Conservation (phyloP, 2,113 vertebrate genomes). For the Vidua chalybeata region DNA sequence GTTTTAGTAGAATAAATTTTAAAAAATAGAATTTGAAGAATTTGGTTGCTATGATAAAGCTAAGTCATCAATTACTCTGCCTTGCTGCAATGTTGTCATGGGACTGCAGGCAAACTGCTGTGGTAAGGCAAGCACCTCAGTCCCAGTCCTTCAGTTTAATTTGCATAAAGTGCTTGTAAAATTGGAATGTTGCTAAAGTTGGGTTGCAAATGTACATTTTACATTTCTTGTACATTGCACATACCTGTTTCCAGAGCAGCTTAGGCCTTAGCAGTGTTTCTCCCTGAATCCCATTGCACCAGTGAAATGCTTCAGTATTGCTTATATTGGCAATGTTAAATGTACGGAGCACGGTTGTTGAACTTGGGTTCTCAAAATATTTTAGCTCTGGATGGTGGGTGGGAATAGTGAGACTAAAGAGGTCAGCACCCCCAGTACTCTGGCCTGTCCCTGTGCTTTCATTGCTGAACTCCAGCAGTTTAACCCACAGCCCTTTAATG, state of each 20-base stretch:
- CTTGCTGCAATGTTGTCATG: background rate
- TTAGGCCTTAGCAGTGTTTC: background rate
- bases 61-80: background rate
- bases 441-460: background rate
- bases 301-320: background rate
- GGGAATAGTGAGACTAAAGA: background rate
- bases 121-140: background rate
- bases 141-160: background rate
- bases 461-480: background rate
- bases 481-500: background rate
- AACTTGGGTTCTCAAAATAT: background rate
- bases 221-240: background rate
- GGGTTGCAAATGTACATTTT: background rate
- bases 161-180: background rate
- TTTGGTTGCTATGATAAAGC: constrained; percentile 31
- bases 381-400: background rate
- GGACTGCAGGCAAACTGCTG: background rate
- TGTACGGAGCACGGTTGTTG: background rate
- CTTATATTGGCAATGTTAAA: background rate
- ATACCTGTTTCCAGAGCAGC: background rate
- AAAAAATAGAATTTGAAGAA: background rate
- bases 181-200: background rate
- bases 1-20: background rate
- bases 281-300: background rate
- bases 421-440: background rate